Evolutionary conservation across 2,113 vertebrate genomes (phyloP).

Genomic region (Coracopsis vasa): DNA sequence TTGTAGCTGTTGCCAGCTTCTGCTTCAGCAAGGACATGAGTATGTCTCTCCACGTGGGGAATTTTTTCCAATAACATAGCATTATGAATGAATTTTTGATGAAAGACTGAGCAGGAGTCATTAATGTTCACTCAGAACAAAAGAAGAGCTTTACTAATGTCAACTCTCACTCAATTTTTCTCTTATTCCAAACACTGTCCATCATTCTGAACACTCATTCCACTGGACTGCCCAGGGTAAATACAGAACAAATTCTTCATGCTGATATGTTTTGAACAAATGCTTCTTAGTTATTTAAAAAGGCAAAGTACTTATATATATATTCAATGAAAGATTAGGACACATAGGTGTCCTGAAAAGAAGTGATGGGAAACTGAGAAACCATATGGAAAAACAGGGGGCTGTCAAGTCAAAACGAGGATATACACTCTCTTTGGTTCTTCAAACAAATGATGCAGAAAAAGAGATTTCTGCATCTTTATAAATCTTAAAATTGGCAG

Average conservation of each 20-base stretch:
- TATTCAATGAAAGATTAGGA: neutral
- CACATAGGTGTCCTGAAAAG: neutral
- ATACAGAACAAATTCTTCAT: neutral
- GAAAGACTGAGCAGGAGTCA: neutral
- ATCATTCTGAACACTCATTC: neutral
- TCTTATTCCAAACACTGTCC: neutral
- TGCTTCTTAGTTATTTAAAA: neutral
- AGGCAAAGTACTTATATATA: neutral
- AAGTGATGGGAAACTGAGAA: neutral
- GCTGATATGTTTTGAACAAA: neutral
- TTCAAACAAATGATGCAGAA: neutral
- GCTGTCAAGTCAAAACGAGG: neutral
- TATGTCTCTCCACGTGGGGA: neutral
- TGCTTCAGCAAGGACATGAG: neutral
- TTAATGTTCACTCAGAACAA: neutral
- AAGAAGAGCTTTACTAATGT: neutral
- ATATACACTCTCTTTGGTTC: neutral
- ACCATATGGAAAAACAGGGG: neutral
- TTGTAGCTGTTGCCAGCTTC: neutral
- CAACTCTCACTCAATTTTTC: neutral
- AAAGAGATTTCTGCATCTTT: neutral
- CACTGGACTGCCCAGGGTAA: neutral
- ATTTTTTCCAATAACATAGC: neutral
- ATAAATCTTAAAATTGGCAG: neutral
- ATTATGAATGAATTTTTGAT: slow-evolving; percentile 15